A percentile compares a stretch with the other conserved stretches of the same genome.
Evolutionary conservation across 2,797 vertebrate genomes (phyloP).

Genomic region (Argyrosomus regius): DNA sequence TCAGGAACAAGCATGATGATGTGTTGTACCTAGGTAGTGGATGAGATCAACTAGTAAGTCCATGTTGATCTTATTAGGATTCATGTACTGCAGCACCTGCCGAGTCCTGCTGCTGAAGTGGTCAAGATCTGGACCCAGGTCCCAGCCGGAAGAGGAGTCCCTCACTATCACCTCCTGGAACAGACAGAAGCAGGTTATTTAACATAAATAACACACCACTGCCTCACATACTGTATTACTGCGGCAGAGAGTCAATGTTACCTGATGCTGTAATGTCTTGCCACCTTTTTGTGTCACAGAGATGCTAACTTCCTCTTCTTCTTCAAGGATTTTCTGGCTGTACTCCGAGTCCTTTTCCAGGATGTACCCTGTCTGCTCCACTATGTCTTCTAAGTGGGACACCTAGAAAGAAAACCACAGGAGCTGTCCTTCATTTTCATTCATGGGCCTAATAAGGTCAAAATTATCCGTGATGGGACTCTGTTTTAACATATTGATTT

Average conservation of each 20-base stretch:
- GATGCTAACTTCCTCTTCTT: constrained; percentile 94
- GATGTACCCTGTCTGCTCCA: constrained; percentile 93
- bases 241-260: constrained; percentile 57
- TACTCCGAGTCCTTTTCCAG: constrained; percentile 97
- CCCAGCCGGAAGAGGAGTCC: constrained; percentile 80
- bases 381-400: constrained; percentile 94
- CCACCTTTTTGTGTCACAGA: constrained; percentile 91
- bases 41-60: constrained; percentile 94
- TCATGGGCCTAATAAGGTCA: background rate
- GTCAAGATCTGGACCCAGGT: constrained; percentile 88
- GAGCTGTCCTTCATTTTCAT: background rate
- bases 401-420: constrained; percentile 82
- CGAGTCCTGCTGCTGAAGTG: constrained; percentile 92
- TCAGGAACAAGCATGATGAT: background rate
- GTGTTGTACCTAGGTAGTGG: constrained; percentile 89
- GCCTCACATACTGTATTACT: too few relatives aligned
- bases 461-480: background rate
- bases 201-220: too few relatives aligned
- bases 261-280: constrained; percentile 90
- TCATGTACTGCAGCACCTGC: constrained; percentile 93
- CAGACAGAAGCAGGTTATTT: constrained; percentile 7
- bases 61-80: constrained; percentile 97
- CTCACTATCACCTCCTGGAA: constrained; percentile 89
- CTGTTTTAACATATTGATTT: background rate
- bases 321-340: constrained; percentile 94